Percentiles rank a stretch among this genome's conserved stretches.
phyloP scores from a whole-genome alignment of 2,797 vertebrate genomes.

The Scomberomorus guttatus region DNA sequence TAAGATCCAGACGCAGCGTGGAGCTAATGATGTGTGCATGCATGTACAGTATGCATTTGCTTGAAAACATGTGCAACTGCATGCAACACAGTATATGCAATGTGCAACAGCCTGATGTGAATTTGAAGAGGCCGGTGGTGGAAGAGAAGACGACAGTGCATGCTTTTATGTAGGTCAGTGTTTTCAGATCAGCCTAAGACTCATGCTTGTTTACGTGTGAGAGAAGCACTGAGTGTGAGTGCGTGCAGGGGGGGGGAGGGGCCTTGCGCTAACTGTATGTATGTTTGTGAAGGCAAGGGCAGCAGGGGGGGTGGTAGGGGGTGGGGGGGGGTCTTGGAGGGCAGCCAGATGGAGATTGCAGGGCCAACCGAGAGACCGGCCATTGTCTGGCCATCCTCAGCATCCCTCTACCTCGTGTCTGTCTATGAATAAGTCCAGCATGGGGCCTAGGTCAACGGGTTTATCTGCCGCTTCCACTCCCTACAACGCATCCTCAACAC shows the following conservation, averaged over 20 bases:
- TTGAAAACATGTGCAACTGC: conserved; percentile 47
- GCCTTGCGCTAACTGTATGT: conserved; percentile 64
- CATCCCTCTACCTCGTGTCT: conserved; percentile 65
- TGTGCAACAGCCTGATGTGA: conserved; percentile 42
- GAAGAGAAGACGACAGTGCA: conserved; percentile 70
- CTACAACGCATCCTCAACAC: not conserved
- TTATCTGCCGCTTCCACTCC: conserved; percentile 51
- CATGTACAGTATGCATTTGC: conserved; percentile 24
- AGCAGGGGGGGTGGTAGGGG: conserved; percentile 11
- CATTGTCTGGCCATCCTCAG: conserved; percentile 77
- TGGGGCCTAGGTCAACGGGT: conserved; percentile 48
- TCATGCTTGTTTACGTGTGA: conserved; percentile 85
- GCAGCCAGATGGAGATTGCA: conserved; percentile 79
- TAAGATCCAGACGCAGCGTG: conserved; percentile 19
- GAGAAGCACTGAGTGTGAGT: conserved; percentile 73
- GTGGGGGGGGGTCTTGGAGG: conserved; percentile 55
- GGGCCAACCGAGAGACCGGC: conserved; percentile 65
- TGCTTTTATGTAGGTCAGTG: conserved; percentile 85
- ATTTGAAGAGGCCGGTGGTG: conserved; percentile 62
- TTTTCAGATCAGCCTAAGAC: conserved; percentile 85
- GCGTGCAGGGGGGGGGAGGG: conserved; percentile 60
- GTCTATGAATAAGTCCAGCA: conserved; percentile 57
- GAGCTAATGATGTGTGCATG: conserved; percentile 35
- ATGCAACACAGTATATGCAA: conserved; percentile 36
- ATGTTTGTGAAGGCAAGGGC: conserved; percentile 67